Base-by-base conservation (phyloP, 2,113 vertebrate genomes). In the Gallinago media region DNA sequence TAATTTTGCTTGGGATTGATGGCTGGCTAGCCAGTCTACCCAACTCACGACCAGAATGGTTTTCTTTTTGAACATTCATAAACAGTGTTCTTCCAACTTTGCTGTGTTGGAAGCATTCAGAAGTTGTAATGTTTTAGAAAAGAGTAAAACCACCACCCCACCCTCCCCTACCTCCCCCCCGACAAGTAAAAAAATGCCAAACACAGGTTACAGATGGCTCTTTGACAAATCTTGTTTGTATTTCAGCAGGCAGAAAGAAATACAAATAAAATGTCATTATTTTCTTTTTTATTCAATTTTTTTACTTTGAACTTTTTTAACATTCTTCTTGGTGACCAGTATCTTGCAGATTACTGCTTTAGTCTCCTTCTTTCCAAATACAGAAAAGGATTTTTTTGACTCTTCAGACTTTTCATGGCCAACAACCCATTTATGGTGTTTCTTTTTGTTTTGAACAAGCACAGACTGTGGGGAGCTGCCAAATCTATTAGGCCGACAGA, bases 401-500 rank as follows among this genome's bases (percentile, higher is more conserved):
- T 9, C 13, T 73, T 4, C 36, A 61, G 26, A 34, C 70, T 74
- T 73, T 18, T 71, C 34, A 17, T n/a, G 12, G 17, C 7, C 11
- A 44, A 6, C 27, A 36, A 34, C 9, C 19, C 36, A 3, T 29
- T 42, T 85, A 11, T 25, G 13, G 5, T 15, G 3, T 1, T 77
- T 68, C 15, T 74, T 8, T 83, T 54, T 44, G 21, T 84, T 88
- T 71, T 38, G 42, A 67, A 15, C 34, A 76, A 68, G 18, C 10
- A 50, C 36, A 86, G 32, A 32, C 11, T 55, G 4, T 6, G 5
- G 4, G 21, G 11, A 67, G 26, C 25, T 87, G 44, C 15, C 2
- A 4, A 40, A 55, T 50, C 27, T 2, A 0, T 44, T 72, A 54
- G 7, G 7, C 50, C 0, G 0, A 32, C 2, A 68, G 47, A 63